These are phyloP conservation scores for Calephelis perditalis DNA, from an alignment of 2,888 invertebrate species.

Conservation along the genomic window DNA sequence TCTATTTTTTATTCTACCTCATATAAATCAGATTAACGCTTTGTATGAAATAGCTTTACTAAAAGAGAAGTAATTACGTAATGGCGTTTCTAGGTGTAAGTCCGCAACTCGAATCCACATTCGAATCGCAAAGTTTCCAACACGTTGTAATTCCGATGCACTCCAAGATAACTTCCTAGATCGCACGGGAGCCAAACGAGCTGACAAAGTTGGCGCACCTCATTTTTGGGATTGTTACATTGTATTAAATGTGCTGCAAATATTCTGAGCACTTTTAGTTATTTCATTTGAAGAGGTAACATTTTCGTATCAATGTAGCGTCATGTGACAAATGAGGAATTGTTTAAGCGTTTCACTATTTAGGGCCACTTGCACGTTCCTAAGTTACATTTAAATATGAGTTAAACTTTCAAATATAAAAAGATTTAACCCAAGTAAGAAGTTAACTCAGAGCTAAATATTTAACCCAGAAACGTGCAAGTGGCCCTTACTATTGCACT, in stretches of 20 bases:
- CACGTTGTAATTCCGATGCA: constrained; percentile 69
- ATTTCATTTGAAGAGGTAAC: constrained; percentile 13
- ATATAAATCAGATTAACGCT: not conserved
- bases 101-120: constrained; percentile 43
- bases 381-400: no score
- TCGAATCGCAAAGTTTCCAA: constrained; percentile 59
- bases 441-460: no score
- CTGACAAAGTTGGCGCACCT: constrained; percentile 57
- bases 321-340: not conserved
- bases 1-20: no score
- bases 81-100: constrained; percentile 42
- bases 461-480: no score
- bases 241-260: constrained; percentile 32
- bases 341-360: not conserved
- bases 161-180: constrained; percentile 64
- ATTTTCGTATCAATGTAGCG: not conserved
- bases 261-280: constrained; percentile 18
- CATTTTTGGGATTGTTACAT: constrained; percentile 37
- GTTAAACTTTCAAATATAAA: no score
- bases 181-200: constrained; percentile 57
- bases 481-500: no score
- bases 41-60: not conserved
- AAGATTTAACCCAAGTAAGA: no score
- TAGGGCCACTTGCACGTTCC: no score
- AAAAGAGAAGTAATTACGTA: constrained; percentile 11